Evolutionary conservation across 2,113 vertebrate species (phyloP).

Genomic region (Larimichthys polyactis): DNA sequence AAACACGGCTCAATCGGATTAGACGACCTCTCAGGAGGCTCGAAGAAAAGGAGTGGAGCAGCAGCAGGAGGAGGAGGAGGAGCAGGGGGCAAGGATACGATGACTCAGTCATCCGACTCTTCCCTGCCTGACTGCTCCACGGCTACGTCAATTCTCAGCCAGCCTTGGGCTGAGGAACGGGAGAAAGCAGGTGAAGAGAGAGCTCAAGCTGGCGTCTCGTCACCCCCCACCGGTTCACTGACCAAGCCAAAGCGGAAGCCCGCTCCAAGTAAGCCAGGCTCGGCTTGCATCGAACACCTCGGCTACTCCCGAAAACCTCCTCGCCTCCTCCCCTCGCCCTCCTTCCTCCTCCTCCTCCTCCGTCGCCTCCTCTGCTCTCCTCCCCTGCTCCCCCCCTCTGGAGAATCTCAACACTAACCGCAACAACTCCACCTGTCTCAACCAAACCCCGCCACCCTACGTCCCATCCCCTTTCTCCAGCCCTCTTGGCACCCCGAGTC

Average conservation of each 20-base stretch:
- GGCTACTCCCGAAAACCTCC: neutral
- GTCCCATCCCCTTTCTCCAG: constrained; percentile 27
- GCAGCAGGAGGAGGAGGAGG: constrained; percentile 56
- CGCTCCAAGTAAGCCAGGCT: constrained; percentile 80
- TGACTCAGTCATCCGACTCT: constrained; percentile 84
- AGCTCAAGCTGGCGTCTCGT: constrained; percentile 23
- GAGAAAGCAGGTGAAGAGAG: constrained; percentile 55
- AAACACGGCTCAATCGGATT: constrained; percentile 88
- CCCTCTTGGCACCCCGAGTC: constrained; percentile 50
- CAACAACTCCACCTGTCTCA: constrained; percentile 95
- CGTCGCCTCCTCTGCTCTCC: constrained; percentile 51
- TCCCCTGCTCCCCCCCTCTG: constrained; percentile 40
- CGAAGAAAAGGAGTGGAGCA: constrained; percentile 81
- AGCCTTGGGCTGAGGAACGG: constrained; percentile 81
- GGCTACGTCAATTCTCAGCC: constrained; percentile 89
- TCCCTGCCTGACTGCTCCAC: constrained; percentile 88
- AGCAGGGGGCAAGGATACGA: constrained; percentile 77
- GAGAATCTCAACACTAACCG: constrained; percentile 96
- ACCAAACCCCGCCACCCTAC: constrained; percentile 74
- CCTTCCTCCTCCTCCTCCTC: constrained; percentile 60
- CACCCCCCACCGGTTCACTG: constrained; percentile 79
- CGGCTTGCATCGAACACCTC: constrained; percentile 43
- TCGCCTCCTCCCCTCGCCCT: constrained; percentile 51
- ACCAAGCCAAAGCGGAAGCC: constrained; percentile 92
- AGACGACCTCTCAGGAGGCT: constrained; percentile 78